Conservation (phyloP, 2,888 invertebrate genomes). For the Nomada ruficornis region DNA sequence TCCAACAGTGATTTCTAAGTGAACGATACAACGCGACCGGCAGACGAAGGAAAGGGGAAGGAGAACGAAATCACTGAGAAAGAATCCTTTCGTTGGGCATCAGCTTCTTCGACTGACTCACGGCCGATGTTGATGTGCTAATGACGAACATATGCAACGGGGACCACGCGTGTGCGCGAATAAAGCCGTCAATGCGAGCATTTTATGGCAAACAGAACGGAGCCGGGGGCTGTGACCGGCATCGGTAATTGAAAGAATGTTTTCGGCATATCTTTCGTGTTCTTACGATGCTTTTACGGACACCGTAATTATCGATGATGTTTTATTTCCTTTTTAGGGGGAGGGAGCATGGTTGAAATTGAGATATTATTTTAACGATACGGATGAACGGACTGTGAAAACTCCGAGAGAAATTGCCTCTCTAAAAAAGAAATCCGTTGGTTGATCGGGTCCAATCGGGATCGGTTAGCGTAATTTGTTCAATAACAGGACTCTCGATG, state of each 20-base stretch:
- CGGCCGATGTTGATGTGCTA: slow-evolving; percentile 64
- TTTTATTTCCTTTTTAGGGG: too few relatives aligned
- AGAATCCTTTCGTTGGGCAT: slow-evolving; percentile 67
- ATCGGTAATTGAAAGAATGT: slow-evolving; percentile 5
- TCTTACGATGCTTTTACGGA: neutral
- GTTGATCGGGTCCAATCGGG: slow-evolving; percentile 1
- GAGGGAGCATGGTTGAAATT: neutral
- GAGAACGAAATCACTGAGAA: slow-evolving; percentile 62
- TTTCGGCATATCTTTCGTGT: neutral
- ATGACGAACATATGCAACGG: slow-evolving; percentile 68
- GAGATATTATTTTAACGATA: slow-evolving; percentile 11
- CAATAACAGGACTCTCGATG: slow-evolving; percentile 52
- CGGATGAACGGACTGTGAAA: neutral
- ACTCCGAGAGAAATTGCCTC: neutral
- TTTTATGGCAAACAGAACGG: slow-evolving; percentile 19
- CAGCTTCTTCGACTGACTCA: slow-evolving; percentile 62
- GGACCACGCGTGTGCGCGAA: slow-evolving; percentile 46
- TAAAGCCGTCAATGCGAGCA: slow-evolving; percentile 47
- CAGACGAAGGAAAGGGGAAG: neutral
- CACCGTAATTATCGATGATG: neutral
- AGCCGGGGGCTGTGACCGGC: slow-evolving; percentile 5
- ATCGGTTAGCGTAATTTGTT: slow-evolving; percentile 49
- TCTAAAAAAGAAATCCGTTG: neutral
- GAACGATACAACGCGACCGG: slow-evolving; percentile 30
- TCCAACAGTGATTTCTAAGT: slow-evolving; percentile 65